These are phyloP conservation scores for Phalacrocorax brasilianus DNA, from an alignment of 2,113 vertebrate species.

Conservation along the genomic window DNA sequence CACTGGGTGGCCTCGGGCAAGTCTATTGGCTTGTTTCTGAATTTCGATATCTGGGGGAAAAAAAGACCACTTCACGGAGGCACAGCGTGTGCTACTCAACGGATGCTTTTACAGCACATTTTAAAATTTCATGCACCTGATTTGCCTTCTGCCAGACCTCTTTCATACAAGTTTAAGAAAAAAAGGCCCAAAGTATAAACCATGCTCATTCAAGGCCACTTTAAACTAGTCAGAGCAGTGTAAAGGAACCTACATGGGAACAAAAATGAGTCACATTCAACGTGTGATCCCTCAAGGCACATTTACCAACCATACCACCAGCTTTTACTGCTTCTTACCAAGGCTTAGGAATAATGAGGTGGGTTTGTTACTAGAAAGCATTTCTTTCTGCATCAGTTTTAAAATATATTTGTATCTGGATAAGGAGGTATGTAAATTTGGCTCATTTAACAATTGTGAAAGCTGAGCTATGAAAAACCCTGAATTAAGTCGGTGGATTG, in stretches of 20 bases:
- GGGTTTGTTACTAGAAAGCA: not conserved
- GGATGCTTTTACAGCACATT: not conserved
- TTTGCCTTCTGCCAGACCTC: not conserved
- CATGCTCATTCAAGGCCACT: not conserved
- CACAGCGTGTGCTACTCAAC: not conserved
- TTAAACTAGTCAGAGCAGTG: not conserved
- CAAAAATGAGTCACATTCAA: not conserved
- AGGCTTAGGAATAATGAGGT: not conserved
- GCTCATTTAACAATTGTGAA: not conserved
- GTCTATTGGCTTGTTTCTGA: not conserved
- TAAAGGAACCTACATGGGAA: not conserved
- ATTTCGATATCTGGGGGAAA: not conserved
- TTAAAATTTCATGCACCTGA: not conserved
- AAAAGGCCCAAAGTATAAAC: not conserved
- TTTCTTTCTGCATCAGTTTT: not conserved
- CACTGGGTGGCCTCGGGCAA: accelerated
- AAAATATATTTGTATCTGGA: not conserved
- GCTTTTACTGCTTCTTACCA: not conserved
- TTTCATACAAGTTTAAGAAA: not conserved
- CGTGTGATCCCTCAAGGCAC: not conserved
- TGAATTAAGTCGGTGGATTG: not conserved
- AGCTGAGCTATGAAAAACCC: not conserved
- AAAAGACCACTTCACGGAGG: not conserved
- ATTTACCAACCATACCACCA: not conserved
- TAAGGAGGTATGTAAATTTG: not conserved